phyloP scores from a whole-genome alignment of 2,888 invertebrate genomes.

The Heteromyza rotundicornis region DNA sequence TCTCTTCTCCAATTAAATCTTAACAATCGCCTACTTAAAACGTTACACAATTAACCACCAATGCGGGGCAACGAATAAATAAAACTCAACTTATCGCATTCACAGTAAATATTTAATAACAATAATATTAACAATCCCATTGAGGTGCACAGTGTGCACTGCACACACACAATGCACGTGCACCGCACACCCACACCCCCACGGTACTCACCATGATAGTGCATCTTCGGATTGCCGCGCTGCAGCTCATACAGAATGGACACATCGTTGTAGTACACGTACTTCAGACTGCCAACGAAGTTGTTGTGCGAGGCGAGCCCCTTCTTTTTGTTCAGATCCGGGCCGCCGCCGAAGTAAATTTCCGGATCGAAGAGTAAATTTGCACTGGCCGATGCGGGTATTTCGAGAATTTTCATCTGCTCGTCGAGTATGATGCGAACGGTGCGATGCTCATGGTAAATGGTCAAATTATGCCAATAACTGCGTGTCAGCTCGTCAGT shows the following conservation, averaged over 20 bases:
- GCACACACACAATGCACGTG: too few relatives aligned
- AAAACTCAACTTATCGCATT: too few relatives aligned
- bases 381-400: constrained; percentile 66
- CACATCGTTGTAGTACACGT: constrained; percentile 91
- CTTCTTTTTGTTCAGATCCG: constrained; percentile 81
- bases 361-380: constrained; percentile 91
- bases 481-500: constrained; percentile 76
- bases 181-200: too few relatives aligned
- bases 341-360: constrained; percentile 90
- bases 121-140: too few relatives aligned
- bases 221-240: constrained; percentile 83
- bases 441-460: constrained; percentile 77
- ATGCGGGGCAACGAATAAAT: too few relatives aligned
- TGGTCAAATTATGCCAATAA: constrained; percentile 89
- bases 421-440: constrained; percentile 80
- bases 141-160: too few relatives aligned
- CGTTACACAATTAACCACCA: too few relatives aligned
- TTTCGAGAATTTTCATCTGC: constrained; percentile 72
- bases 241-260: constrained; percentile 89
- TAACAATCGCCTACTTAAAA: too few relatives aligned
- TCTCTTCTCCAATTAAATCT: too few relatives aligned
- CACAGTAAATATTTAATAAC: too few relatives aligned
- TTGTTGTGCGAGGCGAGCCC: constrained; percentile 83
- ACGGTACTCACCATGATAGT: constrained; percentile 71
- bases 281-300: constrained; percentile 88